Conservation (phyloP, 2,888 invertebrate genomes). For the Netelia melanura region DNA sequence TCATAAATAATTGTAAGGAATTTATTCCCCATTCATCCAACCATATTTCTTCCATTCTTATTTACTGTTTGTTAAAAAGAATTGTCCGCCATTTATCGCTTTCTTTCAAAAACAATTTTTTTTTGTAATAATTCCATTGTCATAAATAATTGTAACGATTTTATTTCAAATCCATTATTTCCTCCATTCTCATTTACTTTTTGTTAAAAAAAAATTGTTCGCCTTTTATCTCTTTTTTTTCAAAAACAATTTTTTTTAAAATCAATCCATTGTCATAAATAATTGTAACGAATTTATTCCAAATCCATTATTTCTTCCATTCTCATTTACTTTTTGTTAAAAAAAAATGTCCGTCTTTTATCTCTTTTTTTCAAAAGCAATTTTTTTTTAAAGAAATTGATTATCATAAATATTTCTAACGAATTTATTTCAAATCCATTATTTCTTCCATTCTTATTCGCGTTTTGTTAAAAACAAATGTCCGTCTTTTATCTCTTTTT, state of each 20-base stretch:
- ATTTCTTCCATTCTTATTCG: too few species aligned
- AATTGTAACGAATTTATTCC: not conserved
- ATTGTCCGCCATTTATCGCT: slow-evolving; percentile 28
- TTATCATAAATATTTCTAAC: slow-evolving; percentile 51
- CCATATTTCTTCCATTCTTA: not conserved
- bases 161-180: too few species aligned
- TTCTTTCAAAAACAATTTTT: slow-evolving; percentile 75
- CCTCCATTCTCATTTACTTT: too few species aligned
- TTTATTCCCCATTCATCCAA: too few species aligned
- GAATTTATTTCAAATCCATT: too few species aligned
- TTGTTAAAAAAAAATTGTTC: too few species aligned
- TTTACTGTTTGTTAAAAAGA: not conserved
- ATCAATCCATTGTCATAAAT: slow-evolving; percentile 71
- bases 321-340: too few species aligned
- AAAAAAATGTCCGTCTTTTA: not conserved
- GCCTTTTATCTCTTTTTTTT: slow-evolving; percentile 61
- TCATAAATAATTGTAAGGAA: slow-evolving; percentile 31
- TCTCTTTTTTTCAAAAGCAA: slow-evolving; percentile 73
- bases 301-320: too few species aligned
- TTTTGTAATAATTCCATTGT: slow-evolving; percentile 77
- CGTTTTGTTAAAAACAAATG: too few species aligned
- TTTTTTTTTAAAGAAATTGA: slow-evolving; percentile 78
- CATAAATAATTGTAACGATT: slow-evolving; percentile 19
- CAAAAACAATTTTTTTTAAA: slow-evolving; percentile 77
- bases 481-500: too few species aligned